Evolutionary conservation across 2,797 vertebrate species (phyloP).

Genomic region (Hephaestus fuliginosus): DNA sequence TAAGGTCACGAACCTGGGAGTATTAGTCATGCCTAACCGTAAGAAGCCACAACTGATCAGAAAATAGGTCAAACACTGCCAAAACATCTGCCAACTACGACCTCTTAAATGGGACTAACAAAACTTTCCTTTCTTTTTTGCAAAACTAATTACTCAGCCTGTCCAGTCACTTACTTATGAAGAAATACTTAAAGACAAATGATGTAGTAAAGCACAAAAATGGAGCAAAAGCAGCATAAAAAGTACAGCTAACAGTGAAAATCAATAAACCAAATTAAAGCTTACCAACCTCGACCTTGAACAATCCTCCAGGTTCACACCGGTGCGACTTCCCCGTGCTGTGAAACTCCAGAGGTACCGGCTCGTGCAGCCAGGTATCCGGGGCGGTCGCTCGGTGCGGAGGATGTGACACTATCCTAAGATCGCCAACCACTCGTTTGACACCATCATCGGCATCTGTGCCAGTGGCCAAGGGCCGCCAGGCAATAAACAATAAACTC

Average conservation of each 20-base stretch:
- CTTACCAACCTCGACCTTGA: conserved; percentile 47
- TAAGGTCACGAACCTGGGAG: conserved; percentile 40
- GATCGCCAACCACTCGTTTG: conserved; percentile 69
- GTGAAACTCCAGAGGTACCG: conserved; percentile 17
- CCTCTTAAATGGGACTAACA: conserved; percentile 35
- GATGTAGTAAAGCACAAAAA: neutral
- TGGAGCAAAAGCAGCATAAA: neutral
- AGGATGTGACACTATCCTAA: conserved; percentile 63
- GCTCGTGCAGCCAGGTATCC: conserved; percentile 35
- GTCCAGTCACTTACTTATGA: conserved; percentile 22
- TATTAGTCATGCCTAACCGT: conserved; percentile 75
- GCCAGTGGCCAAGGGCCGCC: conserved; percentile 62
- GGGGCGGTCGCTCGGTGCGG: conserved; percentile 23
- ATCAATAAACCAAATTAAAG: conserved; percentile 3
- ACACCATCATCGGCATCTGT: conserved; percentile 71
- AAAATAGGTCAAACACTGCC: conserved; percentile 57
- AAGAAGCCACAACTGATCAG: conserved; percentile 70
- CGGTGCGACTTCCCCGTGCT: conserved; percentile 2
- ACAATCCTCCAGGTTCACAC: conserved; percentile 5
- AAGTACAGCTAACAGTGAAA: neutral
- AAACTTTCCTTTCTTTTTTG: conserved; percentile 48
- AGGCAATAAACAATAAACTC: conserved; percentile 87
- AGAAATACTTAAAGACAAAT: conserved; percentile 22
- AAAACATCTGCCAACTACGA: conserved; percentile 59
- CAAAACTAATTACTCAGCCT: conserved; percentile 49